A percentile compares a stretch with the other conserved stretches of the same genome.
These are phyloP conservation scores for Hippocampus kuda DNA, from an alignment of 2,797 vertebrate species.

Conservation along the genomic window DNA sequence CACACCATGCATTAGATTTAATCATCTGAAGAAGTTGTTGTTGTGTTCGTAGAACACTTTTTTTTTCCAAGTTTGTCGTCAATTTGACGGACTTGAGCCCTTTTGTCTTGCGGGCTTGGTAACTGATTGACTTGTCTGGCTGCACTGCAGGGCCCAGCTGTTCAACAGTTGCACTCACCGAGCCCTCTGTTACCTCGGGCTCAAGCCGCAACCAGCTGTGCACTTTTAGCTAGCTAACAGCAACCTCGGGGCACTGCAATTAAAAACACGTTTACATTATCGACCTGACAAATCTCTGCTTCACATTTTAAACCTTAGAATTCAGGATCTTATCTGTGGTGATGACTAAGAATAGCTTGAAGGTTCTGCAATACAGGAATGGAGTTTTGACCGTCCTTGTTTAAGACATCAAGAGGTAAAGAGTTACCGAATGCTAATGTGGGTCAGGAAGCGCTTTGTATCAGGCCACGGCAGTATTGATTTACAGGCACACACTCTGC, in stretches of 20 bases:
- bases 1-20: background rate
- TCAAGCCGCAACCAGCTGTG: slow-evolving; percentile 45
- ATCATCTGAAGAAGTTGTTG: background rate
- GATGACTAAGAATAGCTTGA: background rate
- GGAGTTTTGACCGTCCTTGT: background rate
- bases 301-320: background rate
- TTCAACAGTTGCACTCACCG: slow-evolving; percentile 27
- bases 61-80: background rate
- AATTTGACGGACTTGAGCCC: slow-evolving; percentile 5
- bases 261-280: slow-evolving; percentile 17
- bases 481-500: background rate
- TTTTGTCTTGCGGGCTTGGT: slow-evolving; percentile 22
- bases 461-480: background rate
- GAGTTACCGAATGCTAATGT: background rate
- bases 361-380: no score
- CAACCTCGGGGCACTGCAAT: slow-evolving; percentile 35
- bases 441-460: background rate
- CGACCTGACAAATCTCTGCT: background rate
- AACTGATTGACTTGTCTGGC: slow-evolving; percentile 36
- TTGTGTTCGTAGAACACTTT: background rate
- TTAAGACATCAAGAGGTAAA: background rate
- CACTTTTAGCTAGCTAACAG: slow-evolving; percentile 33
- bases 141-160: slow-evolving; percentile 30
- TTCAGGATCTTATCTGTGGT: background rate
- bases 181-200: slow-evolving; percentile 36